Conservation (phyloP, 2,113 vertebrate species). For the Heteronetta atricapilla region DNA sequence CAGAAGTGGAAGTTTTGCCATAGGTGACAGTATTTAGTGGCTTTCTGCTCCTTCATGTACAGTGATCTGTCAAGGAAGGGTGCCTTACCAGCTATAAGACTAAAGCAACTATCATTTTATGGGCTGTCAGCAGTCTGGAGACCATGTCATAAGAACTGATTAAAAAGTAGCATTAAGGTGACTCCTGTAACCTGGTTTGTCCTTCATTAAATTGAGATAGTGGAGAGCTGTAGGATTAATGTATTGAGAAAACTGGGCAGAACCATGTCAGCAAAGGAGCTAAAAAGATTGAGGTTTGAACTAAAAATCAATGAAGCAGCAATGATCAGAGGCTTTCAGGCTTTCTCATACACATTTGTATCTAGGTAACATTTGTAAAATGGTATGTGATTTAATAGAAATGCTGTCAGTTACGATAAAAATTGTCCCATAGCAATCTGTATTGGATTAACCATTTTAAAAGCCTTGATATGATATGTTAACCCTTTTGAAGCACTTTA, state of each 20-base stretch:
- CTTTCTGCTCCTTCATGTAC: neutral
- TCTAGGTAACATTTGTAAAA: neutral
- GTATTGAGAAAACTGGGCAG: neutral
- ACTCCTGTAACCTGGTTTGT: neutral
- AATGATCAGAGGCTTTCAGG: constrained; percentile 15
- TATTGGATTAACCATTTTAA: neutral
- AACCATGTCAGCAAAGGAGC: neutral
- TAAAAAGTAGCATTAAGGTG: constrained; percentile 31
- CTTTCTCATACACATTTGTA: neutral
- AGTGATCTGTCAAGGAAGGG: constrained; percentile 4
- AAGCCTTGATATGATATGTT: neutral
- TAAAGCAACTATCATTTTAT: constrained; percentile 30
- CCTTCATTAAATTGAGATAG: constrained; percentile 40
- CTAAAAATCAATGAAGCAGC: constrained; percentile 27
- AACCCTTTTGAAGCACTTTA: neutral
- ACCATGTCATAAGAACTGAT: neutral
- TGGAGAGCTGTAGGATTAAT: constrained; percentile 24
- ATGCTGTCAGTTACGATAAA: neutral
- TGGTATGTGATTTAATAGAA: neutral
- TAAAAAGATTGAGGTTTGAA: neutral
- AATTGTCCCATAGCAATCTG: neutral
- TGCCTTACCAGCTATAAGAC: neutral
- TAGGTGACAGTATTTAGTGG: neutral
- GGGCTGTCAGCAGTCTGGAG: constrained; percentile 2
- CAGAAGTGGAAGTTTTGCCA: neutral